These are phyloP conservation scores for Leptura quadrifasciata DNA, from an alignment of 2,888 invertebrate species.

Conservation along the genomic window DNA sequence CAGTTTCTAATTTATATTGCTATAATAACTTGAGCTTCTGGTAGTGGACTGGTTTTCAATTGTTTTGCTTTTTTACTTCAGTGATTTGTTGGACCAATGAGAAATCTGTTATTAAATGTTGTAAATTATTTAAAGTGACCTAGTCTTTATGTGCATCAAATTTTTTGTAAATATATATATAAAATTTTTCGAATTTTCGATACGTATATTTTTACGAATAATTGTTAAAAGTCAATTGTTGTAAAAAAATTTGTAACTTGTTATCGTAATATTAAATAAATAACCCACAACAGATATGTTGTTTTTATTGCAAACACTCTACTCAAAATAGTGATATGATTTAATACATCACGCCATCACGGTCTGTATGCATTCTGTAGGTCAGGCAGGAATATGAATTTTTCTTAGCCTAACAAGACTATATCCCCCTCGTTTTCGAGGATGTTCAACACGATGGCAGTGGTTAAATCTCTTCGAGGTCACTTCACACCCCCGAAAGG, in stretches of 20 bases:
- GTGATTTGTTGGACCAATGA: slow-evolving; percentile 70
- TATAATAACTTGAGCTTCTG: slow-evolving; percentile 45
- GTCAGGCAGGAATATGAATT: no score
- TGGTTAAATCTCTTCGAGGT: no score
- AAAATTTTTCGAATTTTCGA: slow-evolving; percentile 53
- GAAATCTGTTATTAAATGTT: slow-evolving; percentile 54
- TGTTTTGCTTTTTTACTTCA: slow-evolving; percentile 56
- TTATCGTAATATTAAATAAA: slow-evolving; percentile 59
- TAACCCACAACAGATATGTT: slow-evolving; percentile 38
- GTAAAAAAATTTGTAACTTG: slow-evolving; percentile 59
- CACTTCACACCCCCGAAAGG: no score
- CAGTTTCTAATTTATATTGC: slow-evolving; percentile 23
- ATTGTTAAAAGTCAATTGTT: slow-evolving; percentile 61
- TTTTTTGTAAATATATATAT: slow-evolving; percentile 60
- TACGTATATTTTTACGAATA: slow-evolving; percentile 60
- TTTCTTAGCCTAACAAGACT: no score
- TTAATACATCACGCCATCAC: no score
- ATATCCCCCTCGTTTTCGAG: no score
- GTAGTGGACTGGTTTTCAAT: slow-evolving; percentile 55
- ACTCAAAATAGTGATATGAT: no score
- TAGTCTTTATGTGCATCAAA: slow-evolving; percentile 61
- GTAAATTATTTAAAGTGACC: slow-evolving; percentile 61
- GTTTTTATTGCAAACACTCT: no score
- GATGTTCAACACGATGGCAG: no score
- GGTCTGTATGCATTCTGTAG: no score